These are phyloP conservation scores for Chalcosyrphus nemorum DNA, from an alignment of 2,888 invertebrate species.

Conservation along the genomic window DNA sequence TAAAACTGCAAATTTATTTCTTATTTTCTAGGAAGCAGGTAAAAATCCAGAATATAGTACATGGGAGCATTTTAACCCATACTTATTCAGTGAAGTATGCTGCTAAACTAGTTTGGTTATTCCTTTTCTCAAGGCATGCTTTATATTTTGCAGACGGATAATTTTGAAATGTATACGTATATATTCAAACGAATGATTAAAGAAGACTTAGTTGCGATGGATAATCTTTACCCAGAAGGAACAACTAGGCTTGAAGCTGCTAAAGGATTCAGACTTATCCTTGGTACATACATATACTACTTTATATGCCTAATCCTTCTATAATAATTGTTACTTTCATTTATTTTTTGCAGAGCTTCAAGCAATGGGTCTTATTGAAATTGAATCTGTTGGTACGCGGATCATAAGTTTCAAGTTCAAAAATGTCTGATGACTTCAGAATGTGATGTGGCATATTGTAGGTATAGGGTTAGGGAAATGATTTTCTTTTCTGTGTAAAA, in stretches of 20 bases:
- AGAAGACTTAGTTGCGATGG: slow-evolving; percentile 36
- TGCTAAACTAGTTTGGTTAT: not conserved
- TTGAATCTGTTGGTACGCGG: slow-evolving; percentile 6
- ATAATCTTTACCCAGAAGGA: slow-evolving; percentile 4
- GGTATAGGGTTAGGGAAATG: not conserved
- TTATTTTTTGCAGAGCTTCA: slow-evolving; percentile 34
- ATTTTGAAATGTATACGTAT: slow-evolving; percentile 49
- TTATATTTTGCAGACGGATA: slow-evolving; percentile 26
- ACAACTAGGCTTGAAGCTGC: slow-evolving; percentile 44
- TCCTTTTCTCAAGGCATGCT: not conserved
- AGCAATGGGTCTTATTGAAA: slow-evolving; percentile 46
- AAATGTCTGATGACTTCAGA: not conserved
- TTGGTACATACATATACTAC: slow-evolving; percentile 4
- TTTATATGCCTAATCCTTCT: not conserved
- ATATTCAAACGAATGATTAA: slow-evolving; percentile 45
- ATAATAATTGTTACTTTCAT: not conserved
- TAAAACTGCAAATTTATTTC: too few species aligned
- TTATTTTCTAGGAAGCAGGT: slow-evolving; percentile 5
- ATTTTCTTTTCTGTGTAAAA: not conserved
- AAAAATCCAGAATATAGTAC: not conserved
- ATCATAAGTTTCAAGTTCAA: slow-evolving; percentile 37
- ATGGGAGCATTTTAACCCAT: slow-evolving; percentile 40
- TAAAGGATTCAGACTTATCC: slow-evolving; percentile 43
- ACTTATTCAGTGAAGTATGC: slow-evolving; percentile 35
- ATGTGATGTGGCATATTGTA: not conserved